Base-by-base conservation (phyloP, 1,140 invertebrate species). In the Eriosoma lanigerum region DNA sequence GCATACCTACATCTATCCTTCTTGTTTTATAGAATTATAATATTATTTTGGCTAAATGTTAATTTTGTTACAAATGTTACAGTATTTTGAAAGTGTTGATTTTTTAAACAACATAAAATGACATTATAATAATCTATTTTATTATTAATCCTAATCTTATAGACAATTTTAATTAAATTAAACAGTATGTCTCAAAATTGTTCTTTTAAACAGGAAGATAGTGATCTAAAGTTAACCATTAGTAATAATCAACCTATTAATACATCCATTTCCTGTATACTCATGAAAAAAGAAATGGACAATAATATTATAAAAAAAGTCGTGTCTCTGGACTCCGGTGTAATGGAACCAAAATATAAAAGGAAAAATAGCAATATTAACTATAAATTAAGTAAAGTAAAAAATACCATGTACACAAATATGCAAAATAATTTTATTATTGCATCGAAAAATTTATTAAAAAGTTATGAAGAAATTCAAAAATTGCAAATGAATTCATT, bases 31-130 rank as follows among this genome's bases (percentile, higher is more conserved):
- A n/a, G n/a, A 26, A 26, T 12, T 26, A 29, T 29, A 58, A 15
- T 21, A 56, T 21, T 58, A 58, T 24, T 62, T n/a, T 62, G 60
- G 60, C 60, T 62, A 32, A n/a, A n/a, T n/a, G n/a, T n/a, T n/a
- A n/a, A n/a, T n/a, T n/a, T n/a, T n/a, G n/a, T n/a, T n/a, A n/a
- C n/a, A n/a, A n/a, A n/a, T n/a, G n/a, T n/a, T n/a, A n/a, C n/a
- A n/a, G n/a, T n/a, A n/a, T n/a, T n/a, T n/a, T n/a, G n/a, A n/a
- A n/a, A n/a, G n/a, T n/a, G 9, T 32, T 12, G 29, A 6, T 32
- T n/a, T 19, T 62, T 10, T 62, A 32, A 62, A 62, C 8, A 32
- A 62, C 1, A 60, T 17, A 60, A 29, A 60, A 1, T 48, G 13
- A 48, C 10, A 48, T 48, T 48, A 13, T 48, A 48, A n/a, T n/a